These are phyloP conservation scores for Gnathochromis pfefferi DNA, from an alignment of 2,113 vertebrate species.

Conservation along the genomic window DNA sequence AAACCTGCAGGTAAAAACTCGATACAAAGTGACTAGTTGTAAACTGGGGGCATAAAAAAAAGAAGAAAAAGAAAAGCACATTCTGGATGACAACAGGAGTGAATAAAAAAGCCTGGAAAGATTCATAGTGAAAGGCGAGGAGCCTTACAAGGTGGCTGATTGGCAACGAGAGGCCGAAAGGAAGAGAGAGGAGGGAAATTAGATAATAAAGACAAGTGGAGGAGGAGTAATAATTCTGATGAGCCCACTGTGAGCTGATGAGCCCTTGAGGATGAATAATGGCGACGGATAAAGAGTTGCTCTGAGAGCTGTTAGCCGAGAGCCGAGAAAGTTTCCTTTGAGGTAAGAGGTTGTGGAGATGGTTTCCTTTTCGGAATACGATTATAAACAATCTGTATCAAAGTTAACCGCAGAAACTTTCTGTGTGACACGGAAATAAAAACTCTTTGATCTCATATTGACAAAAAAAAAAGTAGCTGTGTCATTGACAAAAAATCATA, in stretches of 20 bases:
- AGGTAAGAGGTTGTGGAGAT: neutral
- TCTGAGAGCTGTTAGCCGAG: neutral
- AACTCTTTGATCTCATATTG: neutral
- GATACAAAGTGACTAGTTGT: neutral
- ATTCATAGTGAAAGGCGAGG: slow-evolving; percentile 22
- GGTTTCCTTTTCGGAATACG: neutral
- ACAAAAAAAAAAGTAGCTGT: neutral
- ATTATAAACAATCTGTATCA: neutral
- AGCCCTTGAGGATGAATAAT: slow-evolving; percentile 56
- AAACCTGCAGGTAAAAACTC: neutral
- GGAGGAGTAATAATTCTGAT: slow-evolving; percentile 59
- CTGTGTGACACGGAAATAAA: neutral
- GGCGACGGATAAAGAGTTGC: slow-evolving; percentile 10
- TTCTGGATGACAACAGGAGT: neutral
- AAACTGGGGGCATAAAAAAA: neutral
- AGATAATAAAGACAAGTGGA: slow-evolving; percentile 59
- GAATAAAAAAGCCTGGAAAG: neutral
- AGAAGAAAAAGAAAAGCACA: neutral
- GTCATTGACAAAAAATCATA: neutral
- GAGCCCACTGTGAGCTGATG: slow-evolving; percentile 54
- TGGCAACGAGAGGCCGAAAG: slow-evolving; percentile 30
- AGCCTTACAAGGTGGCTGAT: slow-evolving; percentile 38
- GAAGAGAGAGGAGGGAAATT: slow-evolving; percentile 39
- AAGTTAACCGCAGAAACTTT: neutral
- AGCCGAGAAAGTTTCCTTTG: slow-evolving; percentile 27